Percentiles rank a stretch among this genome's conserved stretches.
phyloP scores from a whole-genome alignment of 2,797 vertebrate genomes.

The Limnodromus scolopaceus region DNA sequence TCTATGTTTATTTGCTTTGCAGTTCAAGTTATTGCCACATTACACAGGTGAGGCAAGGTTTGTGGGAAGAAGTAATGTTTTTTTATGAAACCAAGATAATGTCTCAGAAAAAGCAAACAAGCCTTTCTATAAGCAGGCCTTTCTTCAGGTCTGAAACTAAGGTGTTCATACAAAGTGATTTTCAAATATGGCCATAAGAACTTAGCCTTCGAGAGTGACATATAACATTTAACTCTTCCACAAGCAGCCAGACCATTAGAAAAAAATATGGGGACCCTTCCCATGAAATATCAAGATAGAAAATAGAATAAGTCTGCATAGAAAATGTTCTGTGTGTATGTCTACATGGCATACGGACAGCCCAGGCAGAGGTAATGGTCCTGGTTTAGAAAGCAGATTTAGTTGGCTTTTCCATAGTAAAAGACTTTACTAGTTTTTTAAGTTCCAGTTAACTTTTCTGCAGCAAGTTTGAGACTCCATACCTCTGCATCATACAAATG shows the following conservation, averaged over 20 bases:
- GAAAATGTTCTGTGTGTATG: background rate
- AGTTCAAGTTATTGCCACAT: background rate
- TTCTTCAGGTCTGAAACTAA: background rate
- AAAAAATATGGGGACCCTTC: fast-evolving
- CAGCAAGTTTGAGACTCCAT: background rate
- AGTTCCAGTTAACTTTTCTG: background rate
- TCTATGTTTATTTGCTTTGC: background rate
- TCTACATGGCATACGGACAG: background rate
- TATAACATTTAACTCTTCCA: background rate
- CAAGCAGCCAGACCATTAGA: background rate
- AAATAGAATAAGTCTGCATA: background rate
- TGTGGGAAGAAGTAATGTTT: background rate
- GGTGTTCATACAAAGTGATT: background rate
- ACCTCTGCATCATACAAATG: background rate
- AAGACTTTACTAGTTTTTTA: no score
- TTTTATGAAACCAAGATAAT: background rate
- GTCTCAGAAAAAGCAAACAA: background rate
- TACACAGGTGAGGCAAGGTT: background rate
- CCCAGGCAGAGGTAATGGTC: background rate
- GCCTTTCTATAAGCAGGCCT: background rate
- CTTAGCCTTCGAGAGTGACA: background rate
- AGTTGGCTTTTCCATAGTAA: background rate
- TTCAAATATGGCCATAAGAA: background rate
- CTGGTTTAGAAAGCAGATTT: background rate
- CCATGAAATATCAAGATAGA: background rate